These are phyloP conservation scores for Spodoptera littoralis DNA, from an alignment of 2,888 invertebrate species.

Conservation along the genomic window DNA sequence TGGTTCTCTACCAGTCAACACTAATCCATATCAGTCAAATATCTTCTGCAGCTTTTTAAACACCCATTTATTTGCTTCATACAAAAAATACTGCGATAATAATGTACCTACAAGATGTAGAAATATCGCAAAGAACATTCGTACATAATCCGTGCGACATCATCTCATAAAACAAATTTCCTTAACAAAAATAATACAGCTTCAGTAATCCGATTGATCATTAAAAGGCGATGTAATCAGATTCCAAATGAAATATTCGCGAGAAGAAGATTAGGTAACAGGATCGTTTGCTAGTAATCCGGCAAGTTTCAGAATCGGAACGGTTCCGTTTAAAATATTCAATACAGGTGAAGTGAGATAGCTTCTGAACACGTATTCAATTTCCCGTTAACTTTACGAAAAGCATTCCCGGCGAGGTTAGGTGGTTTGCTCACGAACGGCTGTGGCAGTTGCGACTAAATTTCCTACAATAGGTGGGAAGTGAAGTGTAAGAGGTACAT, in stretches of 20 bases:
- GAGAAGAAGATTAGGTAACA: constrained; percentile 34
- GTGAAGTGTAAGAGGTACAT: background rate
- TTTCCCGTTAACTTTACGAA: constrained; percentile 43
- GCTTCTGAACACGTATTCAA: constrained; percentile 51
- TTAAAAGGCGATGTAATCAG: constrained; percentile 49
- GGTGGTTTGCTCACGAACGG: background rate
- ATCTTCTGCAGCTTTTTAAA: too few relatives aligned
- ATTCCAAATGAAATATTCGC: constrained; percentile 45
- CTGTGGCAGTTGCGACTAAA: background rate
- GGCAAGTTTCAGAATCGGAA: constrained; percentile 24
- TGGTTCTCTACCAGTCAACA: too few relatives aligned
- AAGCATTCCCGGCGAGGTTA: constrained; percentile 12
- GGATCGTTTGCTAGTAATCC: constrained; percentile 32
- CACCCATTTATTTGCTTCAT: too few relatives aligned
- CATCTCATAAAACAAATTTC: background rate
- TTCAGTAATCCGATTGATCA: constrained; percentile 22
- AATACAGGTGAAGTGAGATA: constrained; percentile 46
- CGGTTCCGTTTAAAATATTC: constrained; percentile 51
- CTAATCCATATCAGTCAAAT: too few relatives aligned
- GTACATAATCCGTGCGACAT: too few relatives aligned
- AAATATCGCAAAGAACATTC: too few relatives aligned
- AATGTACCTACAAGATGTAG: too few relatives aligned
- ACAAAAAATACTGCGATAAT: too few relatives aligned
- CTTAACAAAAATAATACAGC: constrained; percentile 4
- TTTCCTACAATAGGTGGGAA: constrained; percentile 8